Evolutionary conservation across 2,888 invertebrate species (phyloP).

Genomic region (Drosophila ezoana): DNA sequence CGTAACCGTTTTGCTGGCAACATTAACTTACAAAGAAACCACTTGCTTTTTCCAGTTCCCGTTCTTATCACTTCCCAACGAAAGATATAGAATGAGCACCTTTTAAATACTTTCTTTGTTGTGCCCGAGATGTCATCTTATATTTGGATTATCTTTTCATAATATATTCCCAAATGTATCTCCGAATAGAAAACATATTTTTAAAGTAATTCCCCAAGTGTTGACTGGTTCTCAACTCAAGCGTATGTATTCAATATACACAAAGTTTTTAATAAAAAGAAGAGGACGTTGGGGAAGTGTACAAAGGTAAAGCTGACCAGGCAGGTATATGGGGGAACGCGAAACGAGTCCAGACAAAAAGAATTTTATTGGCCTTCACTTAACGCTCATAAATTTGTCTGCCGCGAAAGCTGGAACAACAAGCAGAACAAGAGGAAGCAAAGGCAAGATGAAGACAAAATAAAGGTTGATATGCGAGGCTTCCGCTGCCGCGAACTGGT

Average conservation of each 20-base stretch:
- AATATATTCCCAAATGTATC: background rate
- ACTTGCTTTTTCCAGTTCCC: no score
- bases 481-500: conserved; percentile 73
- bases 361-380: conserved; percentile 81
- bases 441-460: conserved; percentile 40
- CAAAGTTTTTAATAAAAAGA: background rate
- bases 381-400: conserved; percentile 81
- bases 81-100: no score
- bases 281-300: conserved; percentile 15
- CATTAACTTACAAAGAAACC: no score
- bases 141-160: no score
- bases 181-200: background rate
- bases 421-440: conserved; percentile 28
- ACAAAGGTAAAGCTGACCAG: conserved; percentile 20
- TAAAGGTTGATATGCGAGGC: conserved; percentile 70
- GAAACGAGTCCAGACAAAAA: conserved; percentile 66
- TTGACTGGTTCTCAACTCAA: background rate
- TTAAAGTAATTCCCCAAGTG: background rate
- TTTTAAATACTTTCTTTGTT: no score
- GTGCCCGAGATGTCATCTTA: no score
- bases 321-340: background rate
- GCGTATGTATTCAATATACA: conserved; percentile 27
- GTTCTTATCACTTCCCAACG: no score
- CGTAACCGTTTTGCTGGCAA: background rate
- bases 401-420: conserved; percentile 41